These are phyloP conservation scores for Pyrocoelia pectoralis DNA, from an alignment of 2,888 invertebrate genomes.

Conservation along the genomic window DNA sequence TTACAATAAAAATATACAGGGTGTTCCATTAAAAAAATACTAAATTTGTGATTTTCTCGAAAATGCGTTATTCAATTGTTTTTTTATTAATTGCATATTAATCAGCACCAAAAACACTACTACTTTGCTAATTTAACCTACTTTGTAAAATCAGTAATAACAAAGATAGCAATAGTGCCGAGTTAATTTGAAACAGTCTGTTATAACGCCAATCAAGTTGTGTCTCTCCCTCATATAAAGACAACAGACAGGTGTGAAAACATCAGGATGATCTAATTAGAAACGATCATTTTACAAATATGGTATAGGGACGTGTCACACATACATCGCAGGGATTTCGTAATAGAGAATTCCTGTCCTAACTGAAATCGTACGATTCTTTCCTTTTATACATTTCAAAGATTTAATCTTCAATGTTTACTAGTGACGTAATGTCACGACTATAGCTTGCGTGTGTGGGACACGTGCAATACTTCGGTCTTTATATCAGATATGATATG, in stretches of 20 bases:
- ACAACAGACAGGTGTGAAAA: not conserved
- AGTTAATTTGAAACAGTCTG: no score
- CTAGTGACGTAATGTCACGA: slow-evolving; percentile 34
- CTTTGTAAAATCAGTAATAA: no score
- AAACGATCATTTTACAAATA: not conserved
- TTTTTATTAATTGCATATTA: no score
- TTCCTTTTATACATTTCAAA: slow-evolving; percentile 23
- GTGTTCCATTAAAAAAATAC: no score
- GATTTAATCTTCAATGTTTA: slow-evolving; percentile 35
- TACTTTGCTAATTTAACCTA: no score
- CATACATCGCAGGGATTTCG: not conserved
- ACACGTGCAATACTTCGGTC: slow-evolving; percentile 31
- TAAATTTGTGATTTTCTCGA: no score
- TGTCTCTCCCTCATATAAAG: not conserved
- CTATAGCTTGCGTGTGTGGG: slow-evolving; percentile 32
- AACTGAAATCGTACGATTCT: slow-evolving; percentile 14
- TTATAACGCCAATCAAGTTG: not conserved
- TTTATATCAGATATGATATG: slow-evolving; percentile 27
- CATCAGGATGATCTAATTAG: not conserved
- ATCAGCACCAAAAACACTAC: no score
- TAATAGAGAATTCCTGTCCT: slow-evolving; percentile 9
- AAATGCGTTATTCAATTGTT: no score
- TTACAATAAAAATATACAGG: no score
- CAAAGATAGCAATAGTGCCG: no score
- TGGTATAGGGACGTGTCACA: not conserved